Evolutionary conservation across 2,888 invertebrate species (phyloP), one percentile per base, ranked within the genome.

Genomic region (Operophtera brumata): DNA sequence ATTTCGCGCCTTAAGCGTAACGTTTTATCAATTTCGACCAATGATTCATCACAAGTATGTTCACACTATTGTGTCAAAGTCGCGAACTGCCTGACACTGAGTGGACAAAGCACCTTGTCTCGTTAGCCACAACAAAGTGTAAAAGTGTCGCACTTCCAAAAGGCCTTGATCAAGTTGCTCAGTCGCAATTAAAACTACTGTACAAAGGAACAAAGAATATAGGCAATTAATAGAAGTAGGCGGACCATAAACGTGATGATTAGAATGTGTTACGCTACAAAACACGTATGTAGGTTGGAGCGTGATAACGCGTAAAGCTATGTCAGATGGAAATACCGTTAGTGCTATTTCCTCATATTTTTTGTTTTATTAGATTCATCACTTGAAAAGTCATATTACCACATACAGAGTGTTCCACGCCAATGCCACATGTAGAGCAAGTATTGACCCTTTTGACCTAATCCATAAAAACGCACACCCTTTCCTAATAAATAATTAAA

Each of bases 271-370:
- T 57, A 59, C 45, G 51, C 47, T 39, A 56, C 35, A 50, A 53
- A 45, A 37, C 41, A 34, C 45, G 44, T 39, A 66, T 65, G 61
- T 71, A 68, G 67, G 70, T 68, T 67, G 47, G 37, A 26, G 42
- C 32, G 54, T 57, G 69, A 70, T 70, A 72, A 67, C 66, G 54
- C 52, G 53, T 56, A 54, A 51, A 60, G 39, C 56, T 45, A 49
- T 51, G 60, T 25, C 53, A 46, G 59, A 62, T 61, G 64, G 65
- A 52, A 68, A 69, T 70, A 64, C 67, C 67, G 63, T 48, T 67
- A 53, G 65, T 67, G 54, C 36, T 62, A 64, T 59, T 61, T 61
- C 58, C 63, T 59, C 45, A 26, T 48, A 30, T 26, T 40, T 49
- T 46, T 26, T n/a, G 32, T 34, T 48, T 35, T 41, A 28, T 42